Evolutionary conservation across 2,113 vertebrate species (phyloP).

Genomic region (Phylloscopus trochilus): DNA sequence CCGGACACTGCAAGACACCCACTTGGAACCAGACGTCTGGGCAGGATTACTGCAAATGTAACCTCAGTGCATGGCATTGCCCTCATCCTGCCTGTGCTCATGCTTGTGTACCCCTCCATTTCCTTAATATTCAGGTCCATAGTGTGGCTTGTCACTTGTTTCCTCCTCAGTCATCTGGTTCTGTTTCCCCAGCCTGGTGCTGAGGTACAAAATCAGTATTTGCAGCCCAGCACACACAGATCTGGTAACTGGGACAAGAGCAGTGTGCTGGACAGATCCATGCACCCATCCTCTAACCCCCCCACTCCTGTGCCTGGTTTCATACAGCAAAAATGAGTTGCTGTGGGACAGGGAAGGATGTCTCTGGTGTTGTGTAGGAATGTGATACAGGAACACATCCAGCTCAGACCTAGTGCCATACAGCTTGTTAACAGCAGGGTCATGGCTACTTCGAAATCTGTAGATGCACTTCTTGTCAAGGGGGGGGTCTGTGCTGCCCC

Average conservation of each 20-base stretch:
- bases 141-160: not conserved
- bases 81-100: not conserved
- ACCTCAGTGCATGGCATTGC: not conserved
- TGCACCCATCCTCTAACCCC: not conserved
- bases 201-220: not conserved
- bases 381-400: not conserved
- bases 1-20: slow-evolving; percentile 82
- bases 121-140: not conserved
- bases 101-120: not conserved
- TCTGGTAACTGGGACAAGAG: not conserved
- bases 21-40: slow-evolving; percentile 82
- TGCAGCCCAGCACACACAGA: not conserved
- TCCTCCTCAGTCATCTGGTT: not conserved
- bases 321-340: not conserved
- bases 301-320: not conserved
- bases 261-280: not conserved
- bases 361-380: not conserved
- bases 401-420: not conserved
- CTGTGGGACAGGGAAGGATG: not conserved
- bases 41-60: slow-evolving; percentile 92
- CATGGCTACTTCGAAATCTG: not conserved
- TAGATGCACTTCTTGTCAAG: not conserved
- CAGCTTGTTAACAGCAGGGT: not conserved
- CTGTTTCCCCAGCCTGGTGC: not conserved
- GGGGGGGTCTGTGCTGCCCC: not conserved